Evolutionary conservation across 2,797 vertebrate species (phyloP), one percentile per base, ranked within the genome.

Genomic region (Smutsia temminckii): DNA sequence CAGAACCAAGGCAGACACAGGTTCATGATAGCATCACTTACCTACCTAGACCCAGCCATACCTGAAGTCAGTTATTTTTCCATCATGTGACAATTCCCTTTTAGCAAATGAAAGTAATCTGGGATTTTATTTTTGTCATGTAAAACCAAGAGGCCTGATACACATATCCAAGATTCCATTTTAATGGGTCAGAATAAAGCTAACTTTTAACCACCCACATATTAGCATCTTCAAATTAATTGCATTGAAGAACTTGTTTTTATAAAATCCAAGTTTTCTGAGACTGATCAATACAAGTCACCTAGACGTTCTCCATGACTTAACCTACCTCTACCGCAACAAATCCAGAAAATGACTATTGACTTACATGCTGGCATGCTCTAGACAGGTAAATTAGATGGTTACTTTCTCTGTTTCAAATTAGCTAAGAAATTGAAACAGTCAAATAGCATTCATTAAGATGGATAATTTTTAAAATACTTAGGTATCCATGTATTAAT

Each of bases 321-420:
- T 90, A 78, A 83, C 20, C 42, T 85, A 87, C 17, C 37, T 87
- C 55, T 90, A 29, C 53, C 21, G 57, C 78, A 88, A 78, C 25
- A 59, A 91, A 95, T 87, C 53, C 69, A 93, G 29, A 87, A 94
- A 91, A 81, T 37, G 75, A 95, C 49, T 80, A 87, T 27, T 64
- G 71, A 88, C 81, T 87, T 85, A 78, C 21, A 92, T 40, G 46
- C 14, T 83, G 71, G 53, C 32, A 85, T 18, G 34, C 64, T 89
- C 51, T 74, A 89, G 80, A 95, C 25, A 92, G 71, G 74, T 84
- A 96, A 85, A 90, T 92, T 90, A 92, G 81, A 93, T 11, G n/a
- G 61, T 86, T 96, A 94, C 16, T 89, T 94, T 90, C 91, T 91
- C 83, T 94, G 46, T 94, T 94, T 86, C 72, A 94, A 96, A 95